These are phyloP conservation scores for Rousettus leschenaultii DNA, from an alignment of 2,113 vertebrate species.

Conservation along the genomic window DNA sequence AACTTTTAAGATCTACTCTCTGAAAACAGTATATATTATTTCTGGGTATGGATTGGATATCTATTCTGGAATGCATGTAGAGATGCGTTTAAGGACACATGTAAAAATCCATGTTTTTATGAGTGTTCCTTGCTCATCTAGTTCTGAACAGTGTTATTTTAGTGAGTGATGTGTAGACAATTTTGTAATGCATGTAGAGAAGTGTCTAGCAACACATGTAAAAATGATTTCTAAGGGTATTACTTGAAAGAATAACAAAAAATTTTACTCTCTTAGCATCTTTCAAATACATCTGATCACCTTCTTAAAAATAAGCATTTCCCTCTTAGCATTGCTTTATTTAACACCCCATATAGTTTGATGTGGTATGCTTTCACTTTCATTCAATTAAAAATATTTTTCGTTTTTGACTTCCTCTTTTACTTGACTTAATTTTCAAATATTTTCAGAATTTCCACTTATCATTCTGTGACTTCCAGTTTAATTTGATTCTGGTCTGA, in stretches of 20 bases:
- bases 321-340: background rate
- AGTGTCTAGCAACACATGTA: background rate
- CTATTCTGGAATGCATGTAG: background rate
- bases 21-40: background rate
- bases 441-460: background rate
- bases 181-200: background rate
- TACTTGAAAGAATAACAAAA: background rate
- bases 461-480: background rate
- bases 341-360: background rate
- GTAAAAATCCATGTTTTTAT: background rate
- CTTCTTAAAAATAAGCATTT: background rate
- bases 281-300: background rate
- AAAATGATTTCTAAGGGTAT: background rate
- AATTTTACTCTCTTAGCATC: background rate
- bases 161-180: background rate
- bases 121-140: background rate
- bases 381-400: conserved; percentile 1
- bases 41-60: background rate
- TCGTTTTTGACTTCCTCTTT: background rate
- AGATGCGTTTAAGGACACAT: background rate
- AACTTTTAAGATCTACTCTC: background rate
- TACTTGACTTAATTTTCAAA: background rate
- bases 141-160: background rate
- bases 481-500: background rate
- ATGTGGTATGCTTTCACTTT: background rate